Base-by-base conservation (phyloP, 1,140 invertebrate genomes). In the Drosophila carrolli region DNA sequence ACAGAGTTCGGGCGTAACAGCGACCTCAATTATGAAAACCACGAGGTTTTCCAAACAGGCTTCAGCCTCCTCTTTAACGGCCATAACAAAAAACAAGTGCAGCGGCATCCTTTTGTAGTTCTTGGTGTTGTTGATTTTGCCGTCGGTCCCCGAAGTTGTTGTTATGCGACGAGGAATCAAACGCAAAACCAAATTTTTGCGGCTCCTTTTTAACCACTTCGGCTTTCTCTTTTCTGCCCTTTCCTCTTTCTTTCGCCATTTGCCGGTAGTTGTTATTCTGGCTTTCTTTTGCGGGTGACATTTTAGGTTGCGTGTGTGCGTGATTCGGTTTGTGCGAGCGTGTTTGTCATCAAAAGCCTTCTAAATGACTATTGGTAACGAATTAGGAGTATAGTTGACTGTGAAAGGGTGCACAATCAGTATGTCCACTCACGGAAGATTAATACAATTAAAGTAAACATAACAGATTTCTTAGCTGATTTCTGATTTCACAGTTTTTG, bases 1-100 rank as follows among this genome's bases (percentile, higher is more conserved):
- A 57, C 58, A 81, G 66, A 61, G 57, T 23, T 41, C 8, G 46
- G 35, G 41, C 29, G 32, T 38, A 76, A 58, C 35, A 57, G 58
- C 84, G 80, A 89, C 84, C 84, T 89, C 84, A 89, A 90, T 89
- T 89, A 89, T 89, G 84, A 89, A 89, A 89, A 89, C 84, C 84
- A 84, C 80, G 80, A 83, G 65, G 60, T 80, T 85, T 74, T 77
- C 40, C 80, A 82, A 80, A 84, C 83, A 89, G 79, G 56, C 72
- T 58, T 51, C 79, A 68, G 66, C 60, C 72, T 80, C 76, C 56
- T 47, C 48, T 44, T 55, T 51, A 32, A 43, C 46, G 47, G 35
- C 62, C 61, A 32, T 27, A 48, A 35, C 27, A 62, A 68, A 38
- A 19, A 19, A 53, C 46, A 35, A 19, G 37, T 27, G 46, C 40